Percentiles rank a stretch among this genome's conserved stretches.
These are phyloP conservation scores for Murina feae DNA, from an alignment of 2,113 vertebrate genomes.

Conservation along the genomic window DNA sequence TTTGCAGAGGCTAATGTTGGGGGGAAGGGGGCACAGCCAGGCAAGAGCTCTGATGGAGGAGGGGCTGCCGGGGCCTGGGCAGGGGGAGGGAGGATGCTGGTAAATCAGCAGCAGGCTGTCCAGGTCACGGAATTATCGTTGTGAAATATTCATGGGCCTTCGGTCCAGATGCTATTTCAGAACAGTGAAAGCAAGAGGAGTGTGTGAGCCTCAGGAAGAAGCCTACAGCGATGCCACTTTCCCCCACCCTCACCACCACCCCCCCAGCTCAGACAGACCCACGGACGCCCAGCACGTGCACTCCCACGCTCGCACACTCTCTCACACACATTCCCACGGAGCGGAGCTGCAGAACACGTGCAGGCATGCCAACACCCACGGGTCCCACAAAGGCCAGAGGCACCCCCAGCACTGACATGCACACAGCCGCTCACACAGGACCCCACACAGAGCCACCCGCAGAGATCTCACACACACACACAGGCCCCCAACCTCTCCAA, in stretches of 20 bases:
- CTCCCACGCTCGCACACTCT: conserved; percentile 15
- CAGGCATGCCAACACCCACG: conserved; percentile 16
- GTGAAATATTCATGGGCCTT: conserved; percentile 82
- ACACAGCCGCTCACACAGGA: neutral
- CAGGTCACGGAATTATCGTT: conserved; percentile 80
- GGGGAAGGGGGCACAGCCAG: neutral
- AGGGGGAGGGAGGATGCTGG: conserved; percentile 47
- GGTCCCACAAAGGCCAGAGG: conserved; percentile 1
- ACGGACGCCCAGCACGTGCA: conserved; percentile 53
- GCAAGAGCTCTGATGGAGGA: neutral
- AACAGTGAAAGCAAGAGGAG: conserved; percentile 54
- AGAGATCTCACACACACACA: neutral
- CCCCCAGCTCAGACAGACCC: conserved; percentile 59
- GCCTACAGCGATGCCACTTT: neutral
- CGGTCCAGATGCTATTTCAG: conserved; percentile 73
- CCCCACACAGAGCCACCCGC: neutral
- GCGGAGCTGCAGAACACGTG: neutral
- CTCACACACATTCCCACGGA: neutral
- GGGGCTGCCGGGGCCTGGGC: neutral
- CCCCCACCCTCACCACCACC: conserved; percentile 3
- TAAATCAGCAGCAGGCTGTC: conserved; percentile 73
- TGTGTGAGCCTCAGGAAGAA: conserved; percentile 62
- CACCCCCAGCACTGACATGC: neutral
- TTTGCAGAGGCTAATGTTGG: neutral
- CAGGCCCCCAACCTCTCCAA: neutral